phyloP scores from a whole-genome alignment of 2,113 vertebrate species.

The Rhegmatorhina hoffmannsi region DNA sequence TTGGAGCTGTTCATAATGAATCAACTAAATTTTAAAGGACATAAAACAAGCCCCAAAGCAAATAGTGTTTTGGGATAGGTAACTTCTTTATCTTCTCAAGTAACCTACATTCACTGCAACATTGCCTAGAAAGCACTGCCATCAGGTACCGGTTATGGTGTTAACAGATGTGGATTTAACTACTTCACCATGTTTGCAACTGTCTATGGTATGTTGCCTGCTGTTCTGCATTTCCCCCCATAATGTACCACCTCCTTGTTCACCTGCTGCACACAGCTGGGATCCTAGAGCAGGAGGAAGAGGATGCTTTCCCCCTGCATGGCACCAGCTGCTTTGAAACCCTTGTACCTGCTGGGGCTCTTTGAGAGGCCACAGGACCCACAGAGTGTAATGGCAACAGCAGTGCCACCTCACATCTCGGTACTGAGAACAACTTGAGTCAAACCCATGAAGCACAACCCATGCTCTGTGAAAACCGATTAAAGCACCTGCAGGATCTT shows the following conservation, averaged over 20 bases:
- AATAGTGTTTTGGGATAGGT: not conserved
- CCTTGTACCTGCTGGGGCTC: not conserved
- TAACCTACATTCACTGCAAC: not conserved
- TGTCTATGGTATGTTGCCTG: not conserved
- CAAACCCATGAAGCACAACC: not conserved
- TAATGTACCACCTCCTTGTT: not conserved
- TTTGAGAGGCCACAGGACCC: not conserved
- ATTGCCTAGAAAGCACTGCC: not conserved
- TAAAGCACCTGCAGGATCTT: not conserved
- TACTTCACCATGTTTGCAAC: not conserved
- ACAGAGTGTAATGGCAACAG: not conserved
- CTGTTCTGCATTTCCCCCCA: not conserved
- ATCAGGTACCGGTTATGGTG: not conserved
- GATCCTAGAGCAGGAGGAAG: not conserved
- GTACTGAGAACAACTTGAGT: not conserved
- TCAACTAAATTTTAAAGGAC: not conserved
- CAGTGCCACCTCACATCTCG: not conserved
- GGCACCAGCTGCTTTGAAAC: not conserved
- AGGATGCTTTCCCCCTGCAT: not conserved
- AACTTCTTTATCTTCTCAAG: not conserved
- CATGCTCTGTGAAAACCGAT: not conserved
- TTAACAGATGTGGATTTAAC: not conserved
- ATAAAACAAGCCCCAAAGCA: not conserved
- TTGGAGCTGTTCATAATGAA: not conserved
- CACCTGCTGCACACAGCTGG: not conserved